Percentiles rank a stretch among this genome's conserved stretches.
Evolutionary conservation across 2,797 vertebrate species (phyloP).

Genomic region (Pangasius macronema): DNA sequence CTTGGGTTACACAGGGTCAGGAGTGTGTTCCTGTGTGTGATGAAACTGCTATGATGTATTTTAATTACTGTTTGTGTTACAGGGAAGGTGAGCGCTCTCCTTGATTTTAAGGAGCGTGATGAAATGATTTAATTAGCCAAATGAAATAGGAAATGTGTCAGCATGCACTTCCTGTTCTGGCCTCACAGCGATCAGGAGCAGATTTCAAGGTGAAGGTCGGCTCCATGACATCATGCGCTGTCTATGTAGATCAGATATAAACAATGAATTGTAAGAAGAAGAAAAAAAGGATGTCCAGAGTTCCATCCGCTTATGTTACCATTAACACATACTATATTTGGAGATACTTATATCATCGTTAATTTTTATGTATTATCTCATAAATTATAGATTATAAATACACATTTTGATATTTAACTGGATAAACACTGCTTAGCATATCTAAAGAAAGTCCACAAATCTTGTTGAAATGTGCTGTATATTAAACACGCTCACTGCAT

Average conservation of each 20-base stretch:
- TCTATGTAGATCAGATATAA: neutral
- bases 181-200: conserved; percentile 19
- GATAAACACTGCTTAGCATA: neutral
- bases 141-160: conserved; percentile 39
- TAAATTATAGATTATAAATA: too few relatives aligned
- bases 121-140: conserved; percentile 39
- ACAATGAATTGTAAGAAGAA: neutral
- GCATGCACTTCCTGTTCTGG: conserved; percentile 23
- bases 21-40: conserved; percentile 26
- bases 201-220: conserved; percentile 24
- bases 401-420: neutral
- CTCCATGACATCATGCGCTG: conserved; percentile 25
- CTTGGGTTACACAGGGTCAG: conserved; percentile 30
- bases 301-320: too few relatives aligned
- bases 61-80: conserved; percentile 27
- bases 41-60: conserved; percentile 14
- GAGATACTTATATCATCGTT: too few relatives aligned
- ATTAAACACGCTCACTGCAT: neutral
- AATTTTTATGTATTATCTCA: too few relatives aligned
- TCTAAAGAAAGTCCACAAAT: neutral
- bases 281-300: neutral
- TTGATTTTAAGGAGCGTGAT: conserved; percentile 24
- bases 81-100: conserved; percentile 13
- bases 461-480: neutral
- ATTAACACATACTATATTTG: too few relatives aligned